Percentiles rank a stretch among this genome's conserved stretches.
phyloP scores from a whole-genome alignment of 2,888 invertebrate genomes.

The Drosophila demipolita region DNA sequence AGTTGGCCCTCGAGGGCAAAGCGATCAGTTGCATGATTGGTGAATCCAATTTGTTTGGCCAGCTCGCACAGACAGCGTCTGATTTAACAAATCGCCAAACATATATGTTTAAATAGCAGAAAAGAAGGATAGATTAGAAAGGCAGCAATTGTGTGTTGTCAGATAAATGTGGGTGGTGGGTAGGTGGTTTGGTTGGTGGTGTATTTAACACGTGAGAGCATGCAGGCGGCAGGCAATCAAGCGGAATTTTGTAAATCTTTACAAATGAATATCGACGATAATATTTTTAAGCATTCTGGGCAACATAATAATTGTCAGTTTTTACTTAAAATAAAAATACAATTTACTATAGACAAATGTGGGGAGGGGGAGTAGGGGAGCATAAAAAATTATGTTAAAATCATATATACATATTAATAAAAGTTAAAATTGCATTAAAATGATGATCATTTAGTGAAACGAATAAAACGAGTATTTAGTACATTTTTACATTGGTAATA shows the following conservation, averaged over 20 bases:
- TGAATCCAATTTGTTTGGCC: slow-evolving; percentile 97
- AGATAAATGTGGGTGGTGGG: slow-evolving; percentile 33
- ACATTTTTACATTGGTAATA: slow-evolving; percentile 9
- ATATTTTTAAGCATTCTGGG: slow-evolving; percentile 69
- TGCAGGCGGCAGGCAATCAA: slow-evolving; percentile 38
- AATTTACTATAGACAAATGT: slow-evolving; percentile 34
- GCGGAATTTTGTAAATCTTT: slow-evolving; percentile 32
- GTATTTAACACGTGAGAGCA: slow-evolving; percentile 19
- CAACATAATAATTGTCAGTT: slow-evolving; percentile 51
- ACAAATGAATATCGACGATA: slow-evolving; percentile 40
- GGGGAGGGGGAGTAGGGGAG: slow-evolving; percentile 15
- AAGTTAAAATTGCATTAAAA: slow-evolving; percentile 10
- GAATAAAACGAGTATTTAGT: slow-evolving; percentile 6
- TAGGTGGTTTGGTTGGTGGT: slow-evolving; percentile 31
- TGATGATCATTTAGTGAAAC: slow-evolving; percentile 21
- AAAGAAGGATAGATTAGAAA: slow-evolving; percentile 67
- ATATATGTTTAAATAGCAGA: slow-evolving; percentile 2
- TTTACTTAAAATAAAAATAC: slow-evolving; percentile 78
- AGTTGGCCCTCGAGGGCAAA: slow-evolving; percentile 94
- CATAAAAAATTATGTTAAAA: not conserved
- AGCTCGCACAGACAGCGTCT: slow-evolving; percentile 96
- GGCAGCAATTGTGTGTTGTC: slow-evolving; percentile 46
- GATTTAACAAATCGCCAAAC: slow-evolving; percentile 22
- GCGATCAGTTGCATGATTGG: slow-evolving; percentile 92
- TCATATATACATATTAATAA: slow-evolving; percentile 24